Evolutionary conservation across 2,888 invertebrate species (phyloP).

Genomic region (Andrena chrysosceles): DNA sequence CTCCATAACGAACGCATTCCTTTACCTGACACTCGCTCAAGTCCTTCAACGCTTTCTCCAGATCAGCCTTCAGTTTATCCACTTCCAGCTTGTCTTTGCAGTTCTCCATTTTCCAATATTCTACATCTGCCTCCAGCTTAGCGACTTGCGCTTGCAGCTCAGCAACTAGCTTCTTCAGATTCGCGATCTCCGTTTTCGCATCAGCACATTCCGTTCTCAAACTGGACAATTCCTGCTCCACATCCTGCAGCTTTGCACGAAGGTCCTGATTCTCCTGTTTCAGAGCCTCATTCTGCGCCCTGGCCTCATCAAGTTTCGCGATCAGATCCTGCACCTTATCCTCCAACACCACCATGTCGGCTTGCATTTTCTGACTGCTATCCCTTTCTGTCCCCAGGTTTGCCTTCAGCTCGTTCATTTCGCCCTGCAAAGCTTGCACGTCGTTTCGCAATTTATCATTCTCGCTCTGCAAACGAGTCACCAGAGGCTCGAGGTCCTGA

Average conservation of each 20-base stretch:
- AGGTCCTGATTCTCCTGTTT: slow-evolving; percentile 30
- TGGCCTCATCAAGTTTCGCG: slow-evolving; percentile 6
- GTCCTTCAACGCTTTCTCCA: slow-evolving; percentile 59
- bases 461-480: slow-evolving; percentile 47
- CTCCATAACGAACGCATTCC: too few species aligned
- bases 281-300: slow-evolving; percentile 16
- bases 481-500: slow-evolving; percentile 50
- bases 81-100: slow-evolving; percentile 34
- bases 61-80: slow-evolving; percentile 35
- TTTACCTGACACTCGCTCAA: slow-evolving; percentile 55
- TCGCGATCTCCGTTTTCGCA: slow-evolving; percentile 21
- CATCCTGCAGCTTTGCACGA: neutral
- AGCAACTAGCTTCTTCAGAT: slow-evolving; percentile 32
- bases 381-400: neutral
- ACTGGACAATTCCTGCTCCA: slow-evolving; percentile 3
- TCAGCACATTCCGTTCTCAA: slow-evolving; percentile 11
- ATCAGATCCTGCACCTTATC: slow-evolving; percentile 25
- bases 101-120: slow-evolving; percentile 44
- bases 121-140: slow-evolving; percentile 31
- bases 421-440: slow-evolving; percentile 43
- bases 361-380: slow-evolving; percentile 4
- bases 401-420: slow-evolving; percentile 34
- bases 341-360: slow-evolving; percentile 30
- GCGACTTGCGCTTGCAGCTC: slow-evolving; percentile 26
- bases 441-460: slow-evolving; percentile 58